Percentiles rank a stretch among this genome's conserved stretches.
Evolutionary conservation across 2,113 vertebrate species (phyloP).

Genomic region (Dasypus novemcinctus): DNA sequence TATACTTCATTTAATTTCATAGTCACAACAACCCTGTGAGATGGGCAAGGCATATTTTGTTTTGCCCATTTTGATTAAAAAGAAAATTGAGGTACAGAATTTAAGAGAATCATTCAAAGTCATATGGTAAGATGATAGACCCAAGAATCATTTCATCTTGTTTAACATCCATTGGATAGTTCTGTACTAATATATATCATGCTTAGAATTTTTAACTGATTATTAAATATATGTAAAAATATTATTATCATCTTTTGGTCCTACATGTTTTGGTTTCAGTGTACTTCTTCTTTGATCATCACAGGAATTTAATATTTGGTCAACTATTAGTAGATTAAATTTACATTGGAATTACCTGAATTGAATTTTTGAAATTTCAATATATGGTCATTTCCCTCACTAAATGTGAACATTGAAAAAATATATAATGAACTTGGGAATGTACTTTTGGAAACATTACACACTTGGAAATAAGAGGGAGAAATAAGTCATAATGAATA

Average conservation of each 20-base stretch:
- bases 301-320: slow-evolving; percentile 22
- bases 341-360: not conserved
- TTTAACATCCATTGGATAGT: not conserved
- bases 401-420: slow-evolving; percentile 8
- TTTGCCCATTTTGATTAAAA: not conserved
- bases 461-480: not conserved
- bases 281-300: slow-evolving; percentile 20
- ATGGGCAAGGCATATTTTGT: not conserved
- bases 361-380: not conserved
- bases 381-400: not conserved
- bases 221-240: slow-evolving; percentile 14
- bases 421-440: slow-evolving; percentile 14
- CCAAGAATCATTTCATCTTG: slow-evolving; percentile 23
- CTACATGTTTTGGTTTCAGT: slow-evolving; percentile 16
- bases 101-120: not conserved
- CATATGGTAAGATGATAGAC: not conserved
- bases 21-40: not conserved
- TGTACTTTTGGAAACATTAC: not conserved
- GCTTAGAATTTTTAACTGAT: slow-evolving; percentile 1
- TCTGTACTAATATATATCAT: not conserved
- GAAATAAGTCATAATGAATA: slow-evolving; percentile 25
- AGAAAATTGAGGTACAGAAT: not conserved
- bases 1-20: not conserved
- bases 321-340: slow-evolving; percentile 5
- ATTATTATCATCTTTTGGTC: not conserved